A percentile compares a stretch with the other conserved stretches of the same genome.
phyloP scores from a whole-genome alignment of 2,888 invertebrate species.

The Tiliacea citrago region DNA sequence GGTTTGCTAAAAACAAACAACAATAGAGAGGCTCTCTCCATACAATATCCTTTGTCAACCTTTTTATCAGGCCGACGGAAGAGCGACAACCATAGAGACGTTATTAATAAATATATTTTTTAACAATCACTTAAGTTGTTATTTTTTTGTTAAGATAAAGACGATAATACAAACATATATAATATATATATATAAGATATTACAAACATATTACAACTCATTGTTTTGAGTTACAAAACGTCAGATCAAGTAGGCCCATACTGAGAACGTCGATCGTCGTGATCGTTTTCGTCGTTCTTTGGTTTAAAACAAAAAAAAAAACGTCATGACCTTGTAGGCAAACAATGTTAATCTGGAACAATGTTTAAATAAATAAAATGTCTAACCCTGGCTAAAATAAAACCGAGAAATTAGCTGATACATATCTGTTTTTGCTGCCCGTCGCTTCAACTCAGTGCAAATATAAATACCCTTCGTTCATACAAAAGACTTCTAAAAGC shows the following conservation, averaged over 20 bases:
- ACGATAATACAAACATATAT: too few relatives aligned
- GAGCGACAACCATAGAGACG: constrained; percentile 69
- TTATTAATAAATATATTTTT: constrained; percentile 17
- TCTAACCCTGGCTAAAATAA: background rate
- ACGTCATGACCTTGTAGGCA: too few relatives aligned
- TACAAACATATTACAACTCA: background rate
- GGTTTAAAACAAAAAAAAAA: too few relatives aligned
- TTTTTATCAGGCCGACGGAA: constrained; percentile 84
- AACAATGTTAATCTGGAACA: background rate
- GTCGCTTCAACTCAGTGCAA: constrained; percentile 36
- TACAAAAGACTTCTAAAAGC: constrained; percentile 38
- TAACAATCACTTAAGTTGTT: too few relatives aligned
- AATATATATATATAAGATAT: too few relatives aligned
- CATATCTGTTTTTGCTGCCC: constrained; percentile 22
- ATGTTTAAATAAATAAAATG: background rate
- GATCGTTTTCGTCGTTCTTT: too few relatives aligned
- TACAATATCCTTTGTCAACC: constrained; percentile 90
- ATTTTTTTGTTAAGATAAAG: background rate
- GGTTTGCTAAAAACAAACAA: constrained; percentile 88
- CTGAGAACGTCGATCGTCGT: too few relatives aligned
- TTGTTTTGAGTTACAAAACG: too few relatives aligned
- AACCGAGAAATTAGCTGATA: constrained; percentile 11
- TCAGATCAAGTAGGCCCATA: background rate
- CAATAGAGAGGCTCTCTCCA: constrained; percentile 86
- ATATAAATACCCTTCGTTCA: constrained; percentile 42